Base-by-base conservation (phyloP, 1,140 invertebrate genomes). In the Chrysopa pallens region DNA sequence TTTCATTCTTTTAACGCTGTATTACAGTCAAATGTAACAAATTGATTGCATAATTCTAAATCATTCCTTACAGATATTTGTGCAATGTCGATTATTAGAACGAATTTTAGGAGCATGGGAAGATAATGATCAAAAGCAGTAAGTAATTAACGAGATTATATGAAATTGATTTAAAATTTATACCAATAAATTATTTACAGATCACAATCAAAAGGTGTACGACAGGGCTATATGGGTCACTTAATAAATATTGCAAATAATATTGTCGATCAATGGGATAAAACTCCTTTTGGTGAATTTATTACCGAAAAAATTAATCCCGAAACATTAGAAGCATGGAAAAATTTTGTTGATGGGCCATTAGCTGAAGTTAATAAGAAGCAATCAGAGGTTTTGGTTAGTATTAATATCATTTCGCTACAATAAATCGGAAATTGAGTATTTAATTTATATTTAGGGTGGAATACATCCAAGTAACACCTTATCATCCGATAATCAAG, bases 301-400 rank as follows among this genome's bases (percentile, higher is more conserved):
- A 53, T 73, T 15, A 68, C 66, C 42, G 55, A 62, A 55, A 72
- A 74, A 52, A 51, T 77, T 37, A 59, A 69, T 37, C 61, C 70
- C 40, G 69, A 76, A 47, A 60, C 58, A 40, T 54, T 61, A 42
- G 57, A 67, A 42, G 63, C 64, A 45, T 78, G 80, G 73, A 63
- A 74, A 38, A 58, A 62, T 23, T 77, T 80, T 63, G 61, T 73
- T 15, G 59, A 62, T 37, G 65, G 59, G 27, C 59, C 70, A 35
- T 54, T 83, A 42, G 52, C 59, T 27, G 70, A 74, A 52, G 64
- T 73, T 7, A 81, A 80, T 56, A 70, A 72, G 42, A 67, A 60
- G 47, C 76, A 80, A 53, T 58, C 70, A 51, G 64, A 70, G 42
- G 43, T 57, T 46, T 50, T 73, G 60, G 72, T 72, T 58, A 55